Evolutionary conservation across 2,113 vertebrate species (phyloP).

Genomic region (Aspiorhynchus laticeps): DNA sequence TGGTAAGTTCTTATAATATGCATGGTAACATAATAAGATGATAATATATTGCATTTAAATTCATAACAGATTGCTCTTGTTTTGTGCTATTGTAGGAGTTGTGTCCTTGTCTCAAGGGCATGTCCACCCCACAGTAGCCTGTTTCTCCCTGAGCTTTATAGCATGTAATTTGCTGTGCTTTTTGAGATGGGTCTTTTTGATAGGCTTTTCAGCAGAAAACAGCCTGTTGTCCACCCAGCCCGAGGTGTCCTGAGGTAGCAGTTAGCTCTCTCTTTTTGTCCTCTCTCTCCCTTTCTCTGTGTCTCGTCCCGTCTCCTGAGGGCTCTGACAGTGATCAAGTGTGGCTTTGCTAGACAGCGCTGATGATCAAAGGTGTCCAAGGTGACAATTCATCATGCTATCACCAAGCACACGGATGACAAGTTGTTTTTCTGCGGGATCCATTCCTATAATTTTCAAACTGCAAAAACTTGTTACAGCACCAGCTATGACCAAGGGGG

Average conservation of each 20-base stretch:
- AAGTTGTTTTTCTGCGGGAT: slow-evolving; percentile 73
- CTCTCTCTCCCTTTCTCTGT: slow-evolving; percentile 18
- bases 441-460: slow-evolving; percentile 66
- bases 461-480: slow-evolving; percentile 53
- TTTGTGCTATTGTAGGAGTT: background rate
- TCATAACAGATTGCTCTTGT: slow-evolving; percentile 19
- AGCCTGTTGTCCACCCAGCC: slow-evolving; percentile 4
- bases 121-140: background rate
- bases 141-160: slow-evolving; percentile 24
- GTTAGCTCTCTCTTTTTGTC: slow-evolving; percentile 14
- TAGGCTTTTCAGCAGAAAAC: slow-evolving; percentile 21
- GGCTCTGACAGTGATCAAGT: slow-evolving; percentile 78
- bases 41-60: slow-evolving; percentile 20
- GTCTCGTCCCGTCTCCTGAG: slow-evolving; percentile 65
- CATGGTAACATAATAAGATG: background rate
- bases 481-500: slow-evolving; percentile 42
- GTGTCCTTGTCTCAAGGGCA: slow-evolving; percentile 42
- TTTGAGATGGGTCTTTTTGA: slow-evolving; percentile 16
- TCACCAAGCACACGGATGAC: slow-evolving; percentile 67
- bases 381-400: slow-evolving; percentile 78
- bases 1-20: background rate
- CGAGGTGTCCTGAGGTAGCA: slow-evolving; percentile 19
- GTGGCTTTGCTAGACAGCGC: slow-evolving; percentile 70
- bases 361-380: slow-evolving; percentile 75
- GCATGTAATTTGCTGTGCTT: slow-evolving; percentile 31